These are phyloP conservation scores for Laupala kohalensis DNA, from an alignment of 1,140 invertebrate species.

Conservation along the genomic window DNA sequence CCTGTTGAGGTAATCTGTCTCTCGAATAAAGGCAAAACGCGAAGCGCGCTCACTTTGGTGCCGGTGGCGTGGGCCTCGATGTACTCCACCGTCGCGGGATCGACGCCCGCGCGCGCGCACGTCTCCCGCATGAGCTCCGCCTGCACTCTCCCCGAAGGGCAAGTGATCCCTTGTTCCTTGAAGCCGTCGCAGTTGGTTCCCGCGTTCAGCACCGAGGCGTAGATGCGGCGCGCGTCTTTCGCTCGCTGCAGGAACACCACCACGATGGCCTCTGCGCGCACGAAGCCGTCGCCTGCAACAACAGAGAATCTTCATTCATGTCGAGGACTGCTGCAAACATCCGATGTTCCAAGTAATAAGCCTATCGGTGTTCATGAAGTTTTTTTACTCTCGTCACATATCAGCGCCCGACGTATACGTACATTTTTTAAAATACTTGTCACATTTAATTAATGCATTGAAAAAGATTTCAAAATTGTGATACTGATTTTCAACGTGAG, in stretches of 20 bases:
- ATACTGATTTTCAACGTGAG: too few relatives aligned
- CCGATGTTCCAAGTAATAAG: too few relatives aligned
- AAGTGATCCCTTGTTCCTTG: slow-evolving; percentile 39
- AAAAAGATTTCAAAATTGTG: too few relatives aligned
- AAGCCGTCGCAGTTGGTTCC: slow-evolving; percentile 41
- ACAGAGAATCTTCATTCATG: too few relatives aligned
- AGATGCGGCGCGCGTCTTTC: slow-evolving; percentile 38
- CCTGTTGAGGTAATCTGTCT: too few relatives aligned
- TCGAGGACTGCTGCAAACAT: too few relatives aligned
- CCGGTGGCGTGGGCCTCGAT: slow-evolving; percentile 53
- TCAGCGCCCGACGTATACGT: too few relatives aligned
- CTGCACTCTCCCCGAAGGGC: slow-evolving; percentile 39
- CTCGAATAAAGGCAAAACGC: background rate
- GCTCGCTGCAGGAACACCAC: slow-evolving; percentile 43
- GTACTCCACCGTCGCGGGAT: slow-evolving; percentile 37
- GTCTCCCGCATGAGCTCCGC: slow-evolving; percentile 35
- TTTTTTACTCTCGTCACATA: too few relatives aligned
- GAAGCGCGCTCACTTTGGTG: slow-evolving; percentile 28
- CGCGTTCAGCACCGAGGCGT: slow-evolving; percentile 41
- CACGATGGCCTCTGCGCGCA: slow-evolving; percentile 45
- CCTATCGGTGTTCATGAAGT: too few relatives aligned
- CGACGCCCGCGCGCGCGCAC: slow-evolving; percentile 36
- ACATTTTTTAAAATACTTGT: too few relatives aligned
- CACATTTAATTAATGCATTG: too few relatives aligned
- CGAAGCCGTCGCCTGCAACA: slow-evolving; percentile 42